Evolutionary conservation across 2,888 invertebrate species (phyloP).

Genomic region (Antitype chi): DNA sequence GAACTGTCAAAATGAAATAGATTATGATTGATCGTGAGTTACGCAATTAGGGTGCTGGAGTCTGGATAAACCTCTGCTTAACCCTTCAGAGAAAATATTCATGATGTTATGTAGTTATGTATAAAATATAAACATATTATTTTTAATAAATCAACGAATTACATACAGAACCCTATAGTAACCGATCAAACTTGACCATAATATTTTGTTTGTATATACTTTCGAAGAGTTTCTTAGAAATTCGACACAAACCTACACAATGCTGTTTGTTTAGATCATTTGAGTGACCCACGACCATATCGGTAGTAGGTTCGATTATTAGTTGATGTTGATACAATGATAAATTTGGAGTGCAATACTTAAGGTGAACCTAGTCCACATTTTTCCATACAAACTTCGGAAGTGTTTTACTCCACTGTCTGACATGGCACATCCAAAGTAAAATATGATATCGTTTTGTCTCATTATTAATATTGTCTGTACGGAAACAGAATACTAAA

Average conservation of each 20-base stretch:
- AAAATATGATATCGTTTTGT: too few species aligned
- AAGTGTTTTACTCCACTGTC: too few species aligned
- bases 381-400: too few species aligned
- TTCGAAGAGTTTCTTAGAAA: slow-evolving; percentile 58
- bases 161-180: slow-evolving; percentile 30
- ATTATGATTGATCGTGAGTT: too few species aligned
- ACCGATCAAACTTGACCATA: slow-evolving; percentile 39
- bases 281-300: slow-evolving; percentile 25
- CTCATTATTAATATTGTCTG: too few species aligned
- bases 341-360: slow-evolving; percentile 3
- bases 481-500: too few species aligned
- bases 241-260: slow-evolving; percentile 51
- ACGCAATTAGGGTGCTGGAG: not conserved
- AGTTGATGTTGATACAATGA: slow-evolving; percentile 16
- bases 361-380: too few species aligned
- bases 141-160: not conserved
- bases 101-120: too few species aligned
- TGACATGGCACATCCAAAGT: too few species aligned
- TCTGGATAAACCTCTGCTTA: not conserved
- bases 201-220: slow-evolving; percentile 58
- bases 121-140: too few species aligned
- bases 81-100: too few species aligned
- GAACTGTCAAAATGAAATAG: too few species aligned
- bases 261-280: slow-evolving; percentile 55
- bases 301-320: slow-evolving; percentile 48